phyloP scores from a whole-genome alignment of 30 jellyfish, hydroid and myxozoan species.

The Morbakka virulenta region DNA sequence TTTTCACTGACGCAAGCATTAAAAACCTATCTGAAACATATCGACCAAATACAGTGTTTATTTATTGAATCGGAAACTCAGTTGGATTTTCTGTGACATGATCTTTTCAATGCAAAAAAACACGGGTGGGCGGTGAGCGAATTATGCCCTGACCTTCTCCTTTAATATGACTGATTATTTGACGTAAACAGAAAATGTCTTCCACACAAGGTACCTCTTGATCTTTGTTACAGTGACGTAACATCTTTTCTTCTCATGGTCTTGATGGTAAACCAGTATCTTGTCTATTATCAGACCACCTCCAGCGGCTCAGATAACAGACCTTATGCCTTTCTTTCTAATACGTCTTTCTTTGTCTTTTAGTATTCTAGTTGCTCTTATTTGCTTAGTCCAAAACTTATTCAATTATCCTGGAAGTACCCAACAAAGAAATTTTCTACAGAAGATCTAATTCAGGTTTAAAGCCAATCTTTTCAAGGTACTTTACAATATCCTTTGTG shows the following conservation, averaged over 20 bases:
- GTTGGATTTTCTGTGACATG: no score
- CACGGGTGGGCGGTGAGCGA: no score
- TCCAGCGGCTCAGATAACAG: conserved; percentile 44
- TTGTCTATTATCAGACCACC: conserved; percentile 46
- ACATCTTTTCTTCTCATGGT: conserved; percentile 18
- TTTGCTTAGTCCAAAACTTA: conserved; percentile 36
- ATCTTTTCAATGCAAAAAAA: no score
- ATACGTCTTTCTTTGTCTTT: conserved; percentile 46
- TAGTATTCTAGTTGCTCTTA: conserved; percentile 31
- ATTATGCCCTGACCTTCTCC: no score
- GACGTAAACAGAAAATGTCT: no score
- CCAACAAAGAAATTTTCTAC: conserved; percentile 43
- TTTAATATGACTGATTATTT: no score
- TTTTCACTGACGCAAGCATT: no score
- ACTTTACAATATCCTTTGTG: conserved; percentile 37
- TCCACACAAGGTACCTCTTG: no score
- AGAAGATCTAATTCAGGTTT: conserved; percentile 49
- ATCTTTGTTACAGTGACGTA: no score
- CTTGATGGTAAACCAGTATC: conserved; percentile 27
- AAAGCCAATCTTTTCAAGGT: conserved; percentile 41
- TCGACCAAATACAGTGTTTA: no score
- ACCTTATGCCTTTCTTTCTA: conserved; percentile 23
- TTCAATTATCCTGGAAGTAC: conserved; percentile 40
- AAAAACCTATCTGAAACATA: no score
- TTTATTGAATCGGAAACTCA: no score